These are phyloP conservation scores for Chloroclystis v-ata DNA, from an alignment of 2,888 invertebrate genomes.

Conservation along the genomic window DNA sequence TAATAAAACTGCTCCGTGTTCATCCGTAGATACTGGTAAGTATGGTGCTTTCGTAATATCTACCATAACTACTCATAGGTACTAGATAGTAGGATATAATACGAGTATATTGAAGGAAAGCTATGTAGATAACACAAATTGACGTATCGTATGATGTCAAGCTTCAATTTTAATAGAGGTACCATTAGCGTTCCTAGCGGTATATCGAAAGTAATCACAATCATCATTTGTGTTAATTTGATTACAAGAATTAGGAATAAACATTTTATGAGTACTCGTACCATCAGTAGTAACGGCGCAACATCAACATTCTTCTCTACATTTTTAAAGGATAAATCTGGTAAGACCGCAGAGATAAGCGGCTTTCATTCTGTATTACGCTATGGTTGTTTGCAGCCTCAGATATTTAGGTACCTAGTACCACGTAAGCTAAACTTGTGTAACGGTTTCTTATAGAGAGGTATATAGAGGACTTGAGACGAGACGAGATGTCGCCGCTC, in stretches of 20 bases:
- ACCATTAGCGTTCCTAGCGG: constrained; percentile 19
- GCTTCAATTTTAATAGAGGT: constrained; percentile 18
- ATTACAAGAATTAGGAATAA: constrained; percentile 6
- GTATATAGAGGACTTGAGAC: constrained; percentile 32
- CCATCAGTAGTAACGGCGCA: too few species aligned
- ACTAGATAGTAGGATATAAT: too few species aligned
- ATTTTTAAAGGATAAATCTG: too few species aligned
- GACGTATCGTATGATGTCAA: background rate
- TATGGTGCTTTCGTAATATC: constrained; percentile 13
- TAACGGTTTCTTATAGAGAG: constrained; percentile 26
- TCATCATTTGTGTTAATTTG: constrained; percentile 32
- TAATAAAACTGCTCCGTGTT: constrained; percentile 16
- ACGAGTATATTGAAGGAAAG: too few species aligned
- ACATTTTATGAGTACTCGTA: constrained; percentile 3
- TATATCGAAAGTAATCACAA: constrained; percentile 26
- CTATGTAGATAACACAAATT: too few species aligned
- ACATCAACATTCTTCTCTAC: too few species aligned
- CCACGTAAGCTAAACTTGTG: constrained; percentile 15
- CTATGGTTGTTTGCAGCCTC: constrained; percentile 2
- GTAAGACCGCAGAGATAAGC: background rate
- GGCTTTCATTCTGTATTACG: background rate
- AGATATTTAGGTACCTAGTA: background rate
- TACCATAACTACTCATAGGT: too few species aligned
- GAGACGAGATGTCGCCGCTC: constrained; percentile 67
- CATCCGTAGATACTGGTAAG: constrained; percentile 14